Conservation (phyloP, 1,140 invertebrate species). For the Papilio glaucus region DNA sequence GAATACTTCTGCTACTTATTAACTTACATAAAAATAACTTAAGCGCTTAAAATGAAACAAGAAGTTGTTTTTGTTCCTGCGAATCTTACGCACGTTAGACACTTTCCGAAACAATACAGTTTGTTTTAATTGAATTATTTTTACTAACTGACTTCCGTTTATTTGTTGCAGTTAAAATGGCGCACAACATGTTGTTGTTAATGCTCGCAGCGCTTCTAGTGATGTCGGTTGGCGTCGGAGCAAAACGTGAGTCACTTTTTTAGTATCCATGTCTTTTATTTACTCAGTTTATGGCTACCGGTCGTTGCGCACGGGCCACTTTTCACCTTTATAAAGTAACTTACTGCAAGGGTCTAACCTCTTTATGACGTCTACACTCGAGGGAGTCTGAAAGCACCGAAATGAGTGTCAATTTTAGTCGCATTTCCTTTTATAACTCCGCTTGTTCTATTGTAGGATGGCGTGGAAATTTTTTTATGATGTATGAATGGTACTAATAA, state of each 20-base stretch:
- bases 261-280: background rate
- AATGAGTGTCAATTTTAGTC: slow-evolving; percentile 8
- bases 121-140: too few relatives aligned
- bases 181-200: slow-evolving; percentile 56
- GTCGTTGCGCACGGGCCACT: background rate
- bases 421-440: background rate
- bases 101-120: too few relatives aligned
- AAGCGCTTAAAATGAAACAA: too few relatives aligned
- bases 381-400: background rate
- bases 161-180: slow-evolving; percentile 64
- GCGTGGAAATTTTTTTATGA: background rate
- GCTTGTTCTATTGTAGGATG: background rate
- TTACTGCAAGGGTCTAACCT: slow-evolving; percentile 8
- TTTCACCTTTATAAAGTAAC: slow-evolving; percentile 16
- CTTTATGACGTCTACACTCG: slow-evolving; percentile 15
- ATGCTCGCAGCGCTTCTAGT: slow-evolving; percentile 60
- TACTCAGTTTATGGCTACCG: background rate
- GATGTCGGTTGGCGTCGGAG: slow-evolving; percentile 64
- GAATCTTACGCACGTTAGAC: too few relatives aligned
- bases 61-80: too few relatives aligned
- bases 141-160: background rate
- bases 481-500: too few relatives aligned
- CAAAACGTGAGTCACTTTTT: slow-evolving; percentile 65
- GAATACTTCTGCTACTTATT: too few relatives aligned
- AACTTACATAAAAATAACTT: too few relatives aligned